phyloP scores from a whole-genome alignment of 2,113 vertebrate species.

The Prochilodus magdalenae region DNA sequence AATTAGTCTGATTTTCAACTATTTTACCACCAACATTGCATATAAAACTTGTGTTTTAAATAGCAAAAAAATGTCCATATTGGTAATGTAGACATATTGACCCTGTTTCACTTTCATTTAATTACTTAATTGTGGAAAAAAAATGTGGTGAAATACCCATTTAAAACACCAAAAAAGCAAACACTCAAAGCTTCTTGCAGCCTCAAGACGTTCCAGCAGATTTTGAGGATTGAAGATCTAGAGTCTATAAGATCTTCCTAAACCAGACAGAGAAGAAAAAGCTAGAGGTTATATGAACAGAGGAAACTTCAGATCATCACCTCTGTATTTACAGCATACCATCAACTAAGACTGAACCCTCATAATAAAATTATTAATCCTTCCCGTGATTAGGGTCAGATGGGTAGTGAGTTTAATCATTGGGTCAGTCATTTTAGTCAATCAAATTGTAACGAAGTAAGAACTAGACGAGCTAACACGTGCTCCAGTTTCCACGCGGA shows the following conservation, averaged over 20 bases:
- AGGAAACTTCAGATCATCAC: neutral
- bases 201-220: neutral
- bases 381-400: conserved; percentile 52
- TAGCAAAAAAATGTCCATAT: too few relatives aligned
- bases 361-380: conserved; percentile 45
- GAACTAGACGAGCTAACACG: too few relatives aligned
- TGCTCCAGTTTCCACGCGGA: too few relatives aligned
- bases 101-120: too few relatives aligned
- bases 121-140: too few relatives aligned
- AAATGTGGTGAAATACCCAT: too few relatives aligned
- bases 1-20: too few relatives aligned
- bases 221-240: neutral
- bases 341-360: conserved; percentile 39
- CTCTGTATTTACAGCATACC: neutral
- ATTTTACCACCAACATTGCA: too few relatives aligned
- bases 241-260: neutral
- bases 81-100: too few relatives aligned
- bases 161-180: too few relatives aligned
- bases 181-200: neutral
- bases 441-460: too few relatives aligned
- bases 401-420: conserved; percentile 59
- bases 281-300: neutral
- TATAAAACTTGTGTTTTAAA: too few relatives aligned
- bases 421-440: conserved; percentile 29
- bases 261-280: neutral